Base-by-base conservation (phyloP, 2,888 invertebrate genomes). In the Nudaria mundana region DNA sequence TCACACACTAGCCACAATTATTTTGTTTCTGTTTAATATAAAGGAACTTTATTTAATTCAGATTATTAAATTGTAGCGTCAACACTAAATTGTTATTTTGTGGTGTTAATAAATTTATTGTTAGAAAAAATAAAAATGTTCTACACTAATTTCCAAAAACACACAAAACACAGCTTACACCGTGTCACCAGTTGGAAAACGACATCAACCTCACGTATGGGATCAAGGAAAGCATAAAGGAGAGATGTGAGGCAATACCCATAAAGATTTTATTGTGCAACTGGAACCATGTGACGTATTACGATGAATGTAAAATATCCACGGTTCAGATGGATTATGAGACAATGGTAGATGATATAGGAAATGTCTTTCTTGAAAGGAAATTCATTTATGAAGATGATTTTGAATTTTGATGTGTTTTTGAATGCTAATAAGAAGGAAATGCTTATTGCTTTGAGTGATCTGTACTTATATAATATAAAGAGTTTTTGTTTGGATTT, bases 261-360 rank as follows among this genome's bases (percentile, higher is more conserved):
- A 75, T 83, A 82, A 83, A 83, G 69, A 72, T 82, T 83, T 83
- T 81, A 83, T 69, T 73, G 76, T 61, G 52, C 47, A 52, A 53
- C 55, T 48, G 41, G 56, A 56, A 62, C 63, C 58, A 63, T 63
- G 61, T 62, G 66, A 66, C 72, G 72, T 71, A 68, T 66, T 57
- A 60, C 62, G 60, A 64, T 67, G 69, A 71, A 74, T 68, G 71
- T 75, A 70, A 79, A 73, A 76, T 79, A 76, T 80, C 74, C 76
- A 67, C 57, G 53, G 42, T 64, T 67, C 61, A 61, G 67, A 79
- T 76, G 74, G 77, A 77, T 78, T 77, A 81, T 69, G 78, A 69
- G 72, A 72, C 70, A 71, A 72, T 75, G 66, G 70, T 70, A 71
- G 68, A 75, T 71, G 68, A 76, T 73, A 34, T 55, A n/a, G n/a